Conservation (phyloP, 1,140 invertebrate genomes). For the Eubasilissa regina region DNA sequence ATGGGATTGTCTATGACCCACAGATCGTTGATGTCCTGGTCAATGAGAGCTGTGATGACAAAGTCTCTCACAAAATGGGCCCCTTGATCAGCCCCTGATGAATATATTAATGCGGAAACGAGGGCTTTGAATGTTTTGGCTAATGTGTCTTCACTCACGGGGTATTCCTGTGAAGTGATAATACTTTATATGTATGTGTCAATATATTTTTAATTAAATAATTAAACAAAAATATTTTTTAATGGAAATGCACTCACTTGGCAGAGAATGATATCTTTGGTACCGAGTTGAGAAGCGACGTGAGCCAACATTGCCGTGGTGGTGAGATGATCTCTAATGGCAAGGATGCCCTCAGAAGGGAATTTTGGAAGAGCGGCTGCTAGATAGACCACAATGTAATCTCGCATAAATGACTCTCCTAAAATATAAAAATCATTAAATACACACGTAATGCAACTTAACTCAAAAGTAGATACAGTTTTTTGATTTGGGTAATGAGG, state of each 20-base stretch:
- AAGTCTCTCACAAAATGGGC: conserved; percentile 90
- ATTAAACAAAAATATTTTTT: too few relatives aligned
- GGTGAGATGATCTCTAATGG: conserved; percentile 78
- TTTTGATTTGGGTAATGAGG: too few relatives aligned
- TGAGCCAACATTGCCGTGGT: conserved; percentile 79
- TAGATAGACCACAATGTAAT: conserved; percentile 71
- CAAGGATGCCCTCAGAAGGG: conserved; percentile 79
- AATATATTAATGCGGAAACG: conserved; percentile 82
- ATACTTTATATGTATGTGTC: not conserved
- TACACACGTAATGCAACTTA: not conserved
- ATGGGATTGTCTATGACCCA: conserved; percentile 87
- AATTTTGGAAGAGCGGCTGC: conserved; percentile 78
- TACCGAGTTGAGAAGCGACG: conserved; percentile 82
- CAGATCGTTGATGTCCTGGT: conserved; percentile 86
- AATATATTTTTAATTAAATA: not conserved
- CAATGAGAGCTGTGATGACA: conserved; percentile 84
- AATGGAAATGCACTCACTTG: conserved; percentile 73
- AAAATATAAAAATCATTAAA: conserved; percentile 42
- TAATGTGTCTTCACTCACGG: conserved; percentile 78
- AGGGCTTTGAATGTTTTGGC: conserved; percentile 88
- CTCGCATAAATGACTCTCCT: conserved; percentile 68
- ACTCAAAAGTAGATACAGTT: too few relatives aligned
- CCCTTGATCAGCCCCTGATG: conserved; percentile 75
- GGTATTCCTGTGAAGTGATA: conserved; percentile 83
- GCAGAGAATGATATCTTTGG: conserved; percentile 85